phyloP scores from a whole-genome alignment of 2,113 vertebrate genomes.

The Motacilla tschutschensis region DNA sequence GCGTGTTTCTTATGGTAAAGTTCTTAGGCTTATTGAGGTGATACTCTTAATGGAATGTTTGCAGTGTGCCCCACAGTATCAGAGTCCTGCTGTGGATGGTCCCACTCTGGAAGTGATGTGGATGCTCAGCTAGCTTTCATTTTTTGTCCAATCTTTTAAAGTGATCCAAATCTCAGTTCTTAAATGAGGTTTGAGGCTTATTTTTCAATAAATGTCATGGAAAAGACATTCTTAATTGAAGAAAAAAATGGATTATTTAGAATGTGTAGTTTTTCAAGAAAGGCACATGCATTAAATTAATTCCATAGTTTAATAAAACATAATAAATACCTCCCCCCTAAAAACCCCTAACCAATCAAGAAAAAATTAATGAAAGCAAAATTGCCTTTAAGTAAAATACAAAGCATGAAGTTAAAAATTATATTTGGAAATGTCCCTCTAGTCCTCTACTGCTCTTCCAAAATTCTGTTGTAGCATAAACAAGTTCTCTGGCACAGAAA shows the following conservation, averaged over 20 bases:
- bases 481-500: background rate
- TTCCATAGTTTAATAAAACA: background rate
- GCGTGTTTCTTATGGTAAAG: background rate
- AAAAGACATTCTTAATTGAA: background rate
- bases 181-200: background rate
- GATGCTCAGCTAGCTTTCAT: background rate
- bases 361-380: background rate
- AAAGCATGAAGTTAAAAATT: background rate
- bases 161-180: background rate
- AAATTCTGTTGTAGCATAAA: background rate
- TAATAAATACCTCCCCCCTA: accelerated
- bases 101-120: background rate
- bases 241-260: background rate
- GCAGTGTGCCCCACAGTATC: background rate
- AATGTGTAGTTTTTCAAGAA: background rate
- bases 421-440: background rate
- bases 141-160: background rate
- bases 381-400: background rate
- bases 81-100: background rate
- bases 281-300: background rate
- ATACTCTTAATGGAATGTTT: background rate
- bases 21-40: background rate
- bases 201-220: background rate
- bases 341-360: background rate
- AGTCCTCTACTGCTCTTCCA: background rate